These are phyloP conservation scores for Dascillus cervinus DNA, from an alignment of 2,888 invertebrate genomes.

Conservation along the genomic window DNA sequence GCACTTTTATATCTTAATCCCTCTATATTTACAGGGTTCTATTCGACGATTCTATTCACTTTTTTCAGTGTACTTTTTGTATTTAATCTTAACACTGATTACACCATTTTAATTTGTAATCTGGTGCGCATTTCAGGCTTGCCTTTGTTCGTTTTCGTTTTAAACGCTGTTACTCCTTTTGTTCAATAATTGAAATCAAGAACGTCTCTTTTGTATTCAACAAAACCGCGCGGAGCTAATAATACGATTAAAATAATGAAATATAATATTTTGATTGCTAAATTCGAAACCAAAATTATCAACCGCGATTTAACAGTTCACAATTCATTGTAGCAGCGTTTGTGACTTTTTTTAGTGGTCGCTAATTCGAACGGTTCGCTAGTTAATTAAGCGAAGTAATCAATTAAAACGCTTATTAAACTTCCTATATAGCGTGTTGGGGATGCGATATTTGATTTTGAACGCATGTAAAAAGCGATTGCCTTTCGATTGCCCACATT, in stretches of 20 bases:
- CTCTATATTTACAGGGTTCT: neutral
- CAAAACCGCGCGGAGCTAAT: no score
- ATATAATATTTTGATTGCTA: no score
- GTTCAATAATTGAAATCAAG: neutral
- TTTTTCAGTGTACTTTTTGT: slow-evolving; percentile 1
- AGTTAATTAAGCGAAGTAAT: slow-evolving; percentile 19
- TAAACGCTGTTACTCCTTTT: neutral
- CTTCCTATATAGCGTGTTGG: slow-evolving; percentile 6
- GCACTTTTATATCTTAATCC: neutral
- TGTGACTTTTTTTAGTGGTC: slow-evolving; percentile 12
- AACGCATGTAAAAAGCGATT: slow-evolving; percentile 8
- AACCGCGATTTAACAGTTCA: no score
- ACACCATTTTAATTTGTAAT: neutral
- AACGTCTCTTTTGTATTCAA: neutral
- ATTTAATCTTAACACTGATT: neutral
- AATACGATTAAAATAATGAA: no score
- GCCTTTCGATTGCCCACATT: slow-evolving; percentile 8
- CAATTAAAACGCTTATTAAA: slow-evolving; percentile 21
- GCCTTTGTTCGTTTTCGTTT: neutral
- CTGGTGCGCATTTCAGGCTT: neutral
- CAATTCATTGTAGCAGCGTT: no score
- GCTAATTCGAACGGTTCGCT: slow-evolving; percentile 12
- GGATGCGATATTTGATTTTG: slow-evolving; percentile 4
- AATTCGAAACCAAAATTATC: no score
- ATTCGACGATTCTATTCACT: neutral